Evolutionary conservation across 2,113 vertebrate genomes (phyloP).

Genomic region (Equus przewalskii): DNA sequence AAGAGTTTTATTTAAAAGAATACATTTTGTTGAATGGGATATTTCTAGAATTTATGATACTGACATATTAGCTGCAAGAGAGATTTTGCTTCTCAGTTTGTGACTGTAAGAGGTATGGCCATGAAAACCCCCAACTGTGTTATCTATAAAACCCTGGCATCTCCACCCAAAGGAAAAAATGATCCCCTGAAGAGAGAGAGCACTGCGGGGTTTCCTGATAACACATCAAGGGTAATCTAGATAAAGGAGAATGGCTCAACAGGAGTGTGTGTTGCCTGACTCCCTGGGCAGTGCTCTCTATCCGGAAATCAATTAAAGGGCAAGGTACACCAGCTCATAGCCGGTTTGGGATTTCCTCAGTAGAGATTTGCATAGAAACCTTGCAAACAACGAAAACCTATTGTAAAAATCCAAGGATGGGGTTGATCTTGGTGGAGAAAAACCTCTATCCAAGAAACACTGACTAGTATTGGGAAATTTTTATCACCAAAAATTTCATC

Average conservation of each 20-base stretch:
- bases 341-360: slow-evolving; percentile 73
- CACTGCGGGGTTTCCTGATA: slow-evolving; percentile 77
- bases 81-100: slow-evolving; percentile 72
- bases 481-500: neutral
- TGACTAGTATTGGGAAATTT: neutral
- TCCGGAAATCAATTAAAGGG: slow-evolving; percentile 84
- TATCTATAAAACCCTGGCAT: slow-evolving; percentile 77
- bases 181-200: slow-evolving; percentile 79
- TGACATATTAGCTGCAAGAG: slow-evolving; percentile 44
- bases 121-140: slow-evolving; percentile 73
- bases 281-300: slow-evolving; percentile 82
- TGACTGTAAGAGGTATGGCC: slow-evolving; percentile 38
- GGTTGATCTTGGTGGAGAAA: slow-evolving; percentile 21
- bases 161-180: slow-evolving; percentile 82
- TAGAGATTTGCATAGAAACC: slow-evolving; percentile 78
- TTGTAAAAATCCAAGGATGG: slow-evolving; percentile 41
- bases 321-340: slow-evolving; percentile 73
- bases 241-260: slow-evolving; percentile 78
- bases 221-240: slow-evolving; percentile 84
- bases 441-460: neutral
- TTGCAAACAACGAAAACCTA: slow-evolving; percentile 51
- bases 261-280: slow-evolving; percentile 72
- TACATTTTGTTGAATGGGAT: slow-evolving; percentile 77
- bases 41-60: slow-evolving; percentile 57
- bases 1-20: slow-evolving; percentile 82